Conservation (phyloP, 2,797 vertebrate species). For the Sphenodon punctatus region DNA sequence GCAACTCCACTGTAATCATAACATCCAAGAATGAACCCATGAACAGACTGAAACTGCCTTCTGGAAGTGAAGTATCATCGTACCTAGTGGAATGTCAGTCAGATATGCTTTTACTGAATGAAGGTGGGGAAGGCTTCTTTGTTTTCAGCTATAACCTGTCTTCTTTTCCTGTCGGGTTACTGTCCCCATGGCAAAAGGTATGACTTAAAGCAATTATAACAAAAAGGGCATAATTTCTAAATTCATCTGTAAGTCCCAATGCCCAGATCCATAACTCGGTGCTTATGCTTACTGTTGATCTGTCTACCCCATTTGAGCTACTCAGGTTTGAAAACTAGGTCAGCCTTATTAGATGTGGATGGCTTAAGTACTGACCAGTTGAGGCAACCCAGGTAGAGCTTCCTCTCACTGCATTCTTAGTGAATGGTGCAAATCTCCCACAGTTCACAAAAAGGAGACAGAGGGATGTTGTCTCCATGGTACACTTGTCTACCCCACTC, state of each 20-base stretch:
- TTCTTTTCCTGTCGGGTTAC: neutral
- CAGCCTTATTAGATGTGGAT: neutral
- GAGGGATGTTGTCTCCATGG: neutral
- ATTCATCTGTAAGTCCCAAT: neutral
- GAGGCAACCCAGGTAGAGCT: neutral
- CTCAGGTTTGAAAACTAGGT: neutral
- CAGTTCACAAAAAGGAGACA: neutral
- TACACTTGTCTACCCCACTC: accelerated
- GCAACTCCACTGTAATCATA: too few relatives aligned
- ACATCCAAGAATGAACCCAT: neutral
- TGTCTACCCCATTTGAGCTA: neutral
- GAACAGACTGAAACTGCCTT: neutral
- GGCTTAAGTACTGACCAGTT: neutral
- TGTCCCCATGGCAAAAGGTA: neutral
- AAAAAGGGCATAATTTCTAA: neutral
- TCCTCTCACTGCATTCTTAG: too few relatives aligned
- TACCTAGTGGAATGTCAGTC: neutral
- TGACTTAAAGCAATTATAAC: neutral
- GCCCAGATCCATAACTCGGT: accelerated
- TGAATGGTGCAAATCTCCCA: neutral
- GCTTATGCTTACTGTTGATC: neutral
- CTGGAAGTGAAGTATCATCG: neutral
- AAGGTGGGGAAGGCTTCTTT: neutral
- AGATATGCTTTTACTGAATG: too few relatives aligned
- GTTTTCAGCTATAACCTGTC: neutral